Evolutionary conservation across 1,140 invertebrate genomes (phyloP).

Genomic region (Brachionus manjavacas): DNA sequence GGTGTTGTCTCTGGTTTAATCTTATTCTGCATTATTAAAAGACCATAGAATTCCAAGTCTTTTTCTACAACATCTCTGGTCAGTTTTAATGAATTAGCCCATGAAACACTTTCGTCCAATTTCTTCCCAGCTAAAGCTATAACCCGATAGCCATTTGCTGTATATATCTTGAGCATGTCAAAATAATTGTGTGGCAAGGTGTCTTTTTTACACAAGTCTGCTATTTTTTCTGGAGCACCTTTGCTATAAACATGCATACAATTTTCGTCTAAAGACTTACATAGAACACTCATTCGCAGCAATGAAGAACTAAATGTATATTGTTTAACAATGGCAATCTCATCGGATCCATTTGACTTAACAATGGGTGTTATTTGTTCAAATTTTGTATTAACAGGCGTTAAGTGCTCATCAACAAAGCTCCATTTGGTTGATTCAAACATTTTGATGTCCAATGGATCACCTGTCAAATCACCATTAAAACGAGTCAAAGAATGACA

Average conservation of each 20-base stretch:
- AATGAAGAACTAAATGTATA: slow-evolving; percentile 84
- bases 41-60: slow-evolving; percentile 76
- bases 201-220: slow-evolving; percentile 58
- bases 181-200: slow-evolving; percentile 55
- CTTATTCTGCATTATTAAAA: slow-evolving; percentile 84
- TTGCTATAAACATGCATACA: slow-evolving; percentile 77
- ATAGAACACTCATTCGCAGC: slow-evolving; percentile 84
- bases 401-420: slow-evolving; percentile 72
- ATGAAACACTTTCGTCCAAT: slow-evolving; percentile 49
- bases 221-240: slow-evolving; percentile 86
- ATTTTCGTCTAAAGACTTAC: slow-evolving; percentile 64
- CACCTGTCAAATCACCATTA: slow-evolving; percentile 73
- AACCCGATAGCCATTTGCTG: slow-evolving; percentile 59
- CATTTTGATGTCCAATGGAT: slow-evolving; percentile 84
- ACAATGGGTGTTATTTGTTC: slow-evolving; percentile 33
- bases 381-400: slow-evolving; percentile 61
- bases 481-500: slow-evolving; percentile 84
- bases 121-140: slow-evolving; percentile 57
- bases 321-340: slow-evolving; percentile 78
- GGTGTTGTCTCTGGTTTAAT: slow-evolving; percentile 77
- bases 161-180: slow-evolving; percentile 54
- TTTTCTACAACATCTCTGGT: slow-evolving; percentile 63
- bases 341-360: slow-evolving; percentile 59
- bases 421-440: slow-evolving; percentile 62
- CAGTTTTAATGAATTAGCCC: slow-evolving; percentile 37